A percentile compares a stretch with the other conserved stretches of the same genome.
Evolutionary conservation across 2,888 invertebrate species (phyloP).

Genomic region (Anoncus sp.): DNA sequence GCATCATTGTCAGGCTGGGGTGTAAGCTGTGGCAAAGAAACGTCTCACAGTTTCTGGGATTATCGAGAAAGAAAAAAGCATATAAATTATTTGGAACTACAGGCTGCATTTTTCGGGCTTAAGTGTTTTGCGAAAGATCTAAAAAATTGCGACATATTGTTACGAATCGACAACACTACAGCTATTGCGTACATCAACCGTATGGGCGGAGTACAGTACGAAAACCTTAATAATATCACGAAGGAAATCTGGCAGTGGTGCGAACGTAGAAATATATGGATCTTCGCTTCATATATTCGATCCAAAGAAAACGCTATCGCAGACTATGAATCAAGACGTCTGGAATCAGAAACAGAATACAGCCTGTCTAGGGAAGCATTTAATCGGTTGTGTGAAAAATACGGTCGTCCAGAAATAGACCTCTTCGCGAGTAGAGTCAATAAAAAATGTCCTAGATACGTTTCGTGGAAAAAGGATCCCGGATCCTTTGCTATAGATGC

Average conservation of each 20-base stretch:
- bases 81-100: conserved; percentile 56
- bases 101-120: conserved; percentile 54
- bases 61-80: conserved; percentile 22
- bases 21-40: conserved; percentile 6
- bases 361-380: conserved; percentile 42
- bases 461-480: conserved; percentile 57
- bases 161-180: conserved; percentile 55
- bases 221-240: conserved; percentile 28
- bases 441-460: conserved; percentile 49
- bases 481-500: conserved; percentile 48
- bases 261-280: conserved; percentile 48
- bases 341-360: conserved; percentile 53
- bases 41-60: conserved; percentile 40
- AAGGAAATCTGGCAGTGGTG: conserved; percentile 60
- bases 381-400: conserved; percentile 18
- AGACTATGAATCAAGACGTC: conserved; percentile 43
- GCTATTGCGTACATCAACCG: conserved; percentile 61
- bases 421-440: conserved; percentile 56
- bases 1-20: conserved; percentile 32
- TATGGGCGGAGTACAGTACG: conserved; percentile 51
- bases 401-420: conserved; percentile 48
- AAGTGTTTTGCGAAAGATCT: conserved; percentile 41
- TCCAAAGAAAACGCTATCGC: conserved; percentile 50
- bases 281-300: conserved; percentile 54
- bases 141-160: neutral